phyloP scores from a whole-genome alignment of 2,888 invertebrate species.

The Cantharis flavilabris region DNA sequence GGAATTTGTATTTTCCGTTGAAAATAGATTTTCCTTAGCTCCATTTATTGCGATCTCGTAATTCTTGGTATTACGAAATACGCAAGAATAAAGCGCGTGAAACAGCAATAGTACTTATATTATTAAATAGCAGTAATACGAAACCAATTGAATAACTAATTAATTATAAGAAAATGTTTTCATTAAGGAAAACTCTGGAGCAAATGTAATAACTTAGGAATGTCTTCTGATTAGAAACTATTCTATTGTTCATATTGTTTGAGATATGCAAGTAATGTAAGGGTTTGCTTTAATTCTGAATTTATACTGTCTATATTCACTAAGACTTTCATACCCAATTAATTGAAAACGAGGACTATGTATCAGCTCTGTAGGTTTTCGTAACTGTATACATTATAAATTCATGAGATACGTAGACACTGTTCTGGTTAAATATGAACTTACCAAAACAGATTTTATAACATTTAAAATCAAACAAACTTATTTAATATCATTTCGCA shows the following conservation, averaged over 20 bases:
- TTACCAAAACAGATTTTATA: not conserved
- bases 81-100: not conserved
- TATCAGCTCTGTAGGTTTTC: slow-evolving; percentile 2
- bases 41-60: not conserved
- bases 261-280: slow-evolving; percentile 35
- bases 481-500: not conserved
- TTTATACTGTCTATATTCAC: slow-evolving; percentile 12
- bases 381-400: slow-evolving; percentile 2
- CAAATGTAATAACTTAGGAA: slow-evolving; percentile 34
- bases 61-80: not conserved
- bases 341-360: slow-evolving; percentile 15
- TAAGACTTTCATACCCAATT: slow-evolving; percentile 17
- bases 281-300: slow-evolving; percentile 11
- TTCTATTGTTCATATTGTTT: slow-evolving; percentile 36
- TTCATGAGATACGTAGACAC: slow-evolving; percentile 1
- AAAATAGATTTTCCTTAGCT: not conserved
- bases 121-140: not conserved
- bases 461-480: not conserved
- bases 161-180: slow-evolving; percentile 6
- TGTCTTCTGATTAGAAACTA: slow-evolving; percentile 32
- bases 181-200: slow-evolving; percentile 7
- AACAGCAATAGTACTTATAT: not conserved
- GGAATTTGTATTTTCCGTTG: not conserved
- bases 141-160: slow-evolving; percentile 10
- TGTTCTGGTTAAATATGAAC: slow-evolving; percentile 1